Base-by-base conservation (phyloP, 2,797 vertebrate species). In the Melanotaenia trifasciata region DNA sequence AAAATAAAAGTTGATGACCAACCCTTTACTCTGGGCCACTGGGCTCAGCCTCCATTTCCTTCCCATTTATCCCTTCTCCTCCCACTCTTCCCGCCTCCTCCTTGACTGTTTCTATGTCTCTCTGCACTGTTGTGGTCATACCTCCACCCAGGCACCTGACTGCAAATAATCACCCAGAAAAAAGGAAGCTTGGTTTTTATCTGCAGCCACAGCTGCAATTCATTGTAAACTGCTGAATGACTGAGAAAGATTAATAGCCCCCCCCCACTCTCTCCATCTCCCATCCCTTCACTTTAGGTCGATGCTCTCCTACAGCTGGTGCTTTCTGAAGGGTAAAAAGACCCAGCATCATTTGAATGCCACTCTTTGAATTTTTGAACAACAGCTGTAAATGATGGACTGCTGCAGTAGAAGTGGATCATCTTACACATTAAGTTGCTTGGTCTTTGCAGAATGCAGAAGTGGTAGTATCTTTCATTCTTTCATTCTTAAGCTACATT, bases 121-220 rank as follows among this genome's bases (percentile, higher is more conserved):
- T 68, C 66, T 65, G 32, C 68, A 80, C 56, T 83, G 70, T 78
- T 84, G 83, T 89, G 85, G 85, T 90, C 88, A 87, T 87, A 90
- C 90, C 89, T 90, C 87, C 79, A 85, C 76, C 87, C 81, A 45
- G 58, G 72, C 85, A 83, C 84, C 86, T 89, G 78, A 93, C 89
- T 88, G 80, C 78, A 92, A 92, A 93, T 94, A 92, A 94, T 93
- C 87, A 88, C 86, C 58, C n/a, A 67, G 75, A 67, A 84, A 63
- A 26, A 45, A 81, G 83, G 78, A 80, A 88, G 76, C 80, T 67
- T 72, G 28, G 64, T 89, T 92, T 93, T 93, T 93, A 93, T 94
- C 92, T 88, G 73, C 86, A 84, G 84, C 86, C 90, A 88, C 93
- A 95, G 94, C 94, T 95, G 93, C 92, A 93, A 90, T 93, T 93